Conservation (phyloP, 2,113 vertebrate genomes). For the Campylomormyrus numenius region DNA sequence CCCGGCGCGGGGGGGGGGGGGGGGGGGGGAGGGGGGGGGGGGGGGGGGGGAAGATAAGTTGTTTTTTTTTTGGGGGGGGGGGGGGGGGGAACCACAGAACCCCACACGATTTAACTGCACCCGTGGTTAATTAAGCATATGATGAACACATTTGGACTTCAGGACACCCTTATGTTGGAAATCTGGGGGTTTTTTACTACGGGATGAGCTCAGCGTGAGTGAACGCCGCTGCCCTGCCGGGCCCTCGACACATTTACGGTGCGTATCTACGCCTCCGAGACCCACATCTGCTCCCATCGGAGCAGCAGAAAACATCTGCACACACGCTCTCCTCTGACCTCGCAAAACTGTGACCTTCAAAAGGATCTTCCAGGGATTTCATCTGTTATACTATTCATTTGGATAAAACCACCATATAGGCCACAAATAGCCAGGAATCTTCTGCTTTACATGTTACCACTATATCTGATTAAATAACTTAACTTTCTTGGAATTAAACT, state of each 20-base stretch:
- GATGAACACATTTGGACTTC: conserved; percentile 14
- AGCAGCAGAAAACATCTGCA: background rate
- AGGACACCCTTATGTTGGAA: conserved; percentile 5
- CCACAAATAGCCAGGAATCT: background rate
- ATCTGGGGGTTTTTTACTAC: background rate
- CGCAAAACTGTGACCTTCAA: background rate
- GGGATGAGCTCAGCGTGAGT: background rate
- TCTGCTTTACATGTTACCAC: background rate
- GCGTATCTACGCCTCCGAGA: no score
- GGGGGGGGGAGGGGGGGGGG: background rate
- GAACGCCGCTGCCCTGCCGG: background rate
- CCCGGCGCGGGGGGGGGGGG: no score
- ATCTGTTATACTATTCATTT: background rate
- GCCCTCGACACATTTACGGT: background rate
- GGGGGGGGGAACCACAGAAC: background rate
- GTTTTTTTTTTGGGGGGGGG: background rate
- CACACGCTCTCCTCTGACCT: background rate
- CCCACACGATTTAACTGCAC: background rate
- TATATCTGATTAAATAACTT: background rate
- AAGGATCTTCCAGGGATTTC: background rate
- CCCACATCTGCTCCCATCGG: background rate
- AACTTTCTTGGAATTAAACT: background rate
- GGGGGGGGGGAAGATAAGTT: no score
- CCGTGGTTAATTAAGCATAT: conserved; percentile 1
- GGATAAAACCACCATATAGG: background rate